phyloP scores from a whole-genome alignment of 2,797 vertebrate genomes.

The Tadarida brasiliensis region DNA sequence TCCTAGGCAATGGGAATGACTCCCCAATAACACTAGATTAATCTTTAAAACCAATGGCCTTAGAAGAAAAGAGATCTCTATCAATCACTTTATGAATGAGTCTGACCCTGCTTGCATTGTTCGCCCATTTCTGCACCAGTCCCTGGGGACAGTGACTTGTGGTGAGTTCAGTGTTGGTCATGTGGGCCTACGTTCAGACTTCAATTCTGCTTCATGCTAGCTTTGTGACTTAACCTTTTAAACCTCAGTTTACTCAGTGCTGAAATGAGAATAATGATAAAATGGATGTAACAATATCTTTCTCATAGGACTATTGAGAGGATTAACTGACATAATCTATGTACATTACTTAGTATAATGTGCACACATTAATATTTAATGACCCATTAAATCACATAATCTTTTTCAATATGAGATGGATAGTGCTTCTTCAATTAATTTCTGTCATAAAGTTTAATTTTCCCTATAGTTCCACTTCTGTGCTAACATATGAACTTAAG shows the following conservation, averaged over 20 bases:
- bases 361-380: background rate
- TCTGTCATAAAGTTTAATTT: background rate
- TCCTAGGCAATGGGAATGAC: background rate
- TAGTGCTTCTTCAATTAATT: background rate
- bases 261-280: background rate
- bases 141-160: background rate
- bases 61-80: background rate
- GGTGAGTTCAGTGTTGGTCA: background rate
- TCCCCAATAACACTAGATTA: background rate
- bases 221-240: background rate
- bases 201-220: background rate
- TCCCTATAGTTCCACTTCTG: background rate
- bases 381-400: background rate
- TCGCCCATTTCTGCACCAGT: background rate
- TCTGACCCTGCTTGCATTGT: background rate
- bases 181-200: background rate
- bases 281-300: background rate
- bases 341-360: background rate
- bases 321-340: background rate
- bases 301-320: background rate
- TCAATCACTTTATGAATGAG: background rate
- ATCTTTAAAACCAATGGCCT: conserved; percentile 13
- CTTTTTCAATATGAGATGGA: background rate
- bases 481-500: background rate
- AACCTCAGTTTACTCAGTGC: conserved; percentile 23